These are phyloP conservation scores for Tachina lurida DNA, from an alignment of 2,888 invertebrate genomes.

Conservation along the genomic window DNA sequence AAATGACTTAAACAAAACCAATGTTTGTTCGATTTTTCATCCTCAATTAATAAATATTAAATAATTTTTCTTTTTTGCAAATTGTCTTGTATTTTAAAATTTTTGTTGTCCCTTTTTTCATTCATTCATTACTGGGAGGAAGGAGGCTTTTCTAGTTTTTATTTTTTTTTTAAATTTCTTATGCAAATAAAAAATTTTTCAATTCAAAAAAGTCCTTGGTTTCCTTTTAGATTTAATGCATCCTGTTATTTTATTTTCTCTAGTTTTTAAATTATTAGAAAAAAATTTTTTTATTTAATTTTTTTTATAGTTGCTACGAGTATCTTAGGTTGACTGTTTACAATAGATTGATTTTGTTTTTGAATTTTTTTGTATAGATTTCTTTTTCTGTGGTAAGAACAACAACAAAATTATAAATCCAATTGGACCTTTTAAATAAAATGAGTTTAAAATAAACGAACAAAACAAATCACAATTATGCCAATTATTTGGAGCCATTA, in stretches of 20 bases:
- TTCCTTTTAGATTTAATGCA: neutral
- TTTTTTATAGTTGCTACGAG: conserved; percentile 70
- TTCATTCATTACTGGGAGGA: conserved; percentile 46
- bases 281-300: conserved; percentile 12
- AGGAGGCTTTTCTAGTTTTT: conserved; percentile 50
- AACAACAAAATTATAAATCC: conserved; percentile 72
- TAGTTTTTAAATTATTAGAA: conserved; percentile 55
- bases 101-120: conserved; percentile 55
- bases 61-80: conserved; percentile 19
- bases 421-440: conserved; percentile 68
- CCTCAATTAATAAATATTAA: conserved; percentile 25
- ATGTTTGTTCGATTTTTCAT: conserved; percentile 25
- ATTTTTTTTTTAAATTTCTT: neutral
- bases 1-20: conserved; percentile 45
- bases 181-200: neutral
- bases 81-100: conserved; percentile 37
- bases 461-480: conserved; percentile 75
- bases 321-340: conserved; percentile 70
- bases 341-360: conserved; percentile 78
- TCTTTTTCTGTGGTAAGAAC: conserved; percentile 68
- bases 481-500: conserved; percentile 84
- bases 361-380: conserved; percentile 60
- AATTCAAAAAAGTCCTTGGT: conserved; percentile 6
- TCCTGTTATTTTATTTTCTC: conserved; percentile 52
- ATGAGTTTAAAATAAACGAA: conserved; percentile 54